These are phyloP conservation scores for Diarsia dahlii DNA, from an alignment of 2,888 invertebrate species.

Conservation along the genomic window DNA sequence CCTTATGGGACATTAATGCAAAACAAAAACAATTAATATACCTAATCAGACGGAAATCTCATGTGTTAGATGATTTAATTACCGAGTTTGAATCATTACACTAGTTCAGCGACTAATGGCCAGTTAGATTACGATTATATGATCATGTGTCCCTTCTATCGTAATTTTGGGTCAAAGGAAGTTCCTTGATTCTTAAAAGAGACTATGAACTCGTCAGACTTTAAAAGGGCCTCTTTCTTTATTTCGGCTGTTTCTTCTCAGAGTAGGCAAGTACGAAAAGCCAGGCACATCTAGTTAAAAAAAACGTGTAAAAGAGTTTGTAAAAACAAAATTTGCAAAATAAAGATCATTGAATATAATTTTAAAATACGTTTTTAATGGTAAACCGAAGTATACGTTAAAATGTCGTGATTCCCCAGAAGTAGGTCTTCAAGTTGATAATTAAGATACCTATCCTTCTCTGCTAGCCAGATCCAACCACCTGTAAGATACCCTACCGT, in stretches of 20 bases:
- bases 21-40: no score
- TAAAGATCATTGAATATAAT: no score
- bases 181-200: no score
- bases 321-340: no score
- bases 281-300: no score
- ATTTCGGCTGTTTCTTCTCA: no score
- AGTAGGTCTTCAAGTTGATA: not conserved
- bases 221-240: no score
- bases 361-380: not conserved
- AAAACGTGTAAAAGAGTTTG: no score
- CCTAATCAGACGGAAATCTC: no score
- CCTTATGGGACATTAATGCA: no score
- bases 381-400: not conserved
- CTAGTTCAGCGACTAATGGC: not conserved
- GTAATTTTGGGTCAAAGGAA: not conserved
- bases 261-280: no score
- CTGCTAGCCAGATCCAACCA: not conserved
- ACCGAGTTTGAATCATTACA: not conserved
- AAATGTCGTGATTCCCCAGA: not conserved
- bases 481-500: slow-evolving; percentile 13
- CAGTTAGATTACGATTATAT: not conserved
- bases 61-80: not conserved
- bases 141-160: not conserved
- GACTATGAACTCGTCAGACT: no score
- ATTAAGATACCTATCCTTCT: not conserved